phyloP scores from a whole-genome alignment of 2,797 vertebrate species.

The Rhadinocentrus ornatus region DNA sequence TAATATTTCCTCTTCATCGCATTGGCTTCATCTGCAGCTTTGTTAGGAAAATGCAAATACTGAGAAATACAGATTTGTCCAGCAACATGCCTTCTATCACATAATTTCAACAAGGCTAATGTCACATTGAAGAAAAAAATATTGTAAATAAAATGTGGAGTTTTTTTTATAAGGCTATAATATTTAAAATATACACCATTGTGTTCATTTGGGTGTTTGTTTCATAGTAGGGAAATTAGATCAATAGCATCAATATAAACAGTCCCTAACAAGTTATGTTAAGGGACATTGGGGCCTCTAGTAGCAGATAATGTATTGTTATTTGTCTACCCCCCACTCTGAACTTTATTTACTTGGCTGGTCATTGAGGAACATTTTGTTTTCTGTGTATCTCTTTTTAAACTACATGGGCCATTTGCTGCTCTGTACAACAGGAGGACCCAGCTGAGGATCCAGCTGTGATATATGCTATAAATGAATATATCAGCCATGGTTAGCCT shows the following conservation, averaged over 20 bases:
- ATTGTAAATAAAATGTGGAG: neutral
- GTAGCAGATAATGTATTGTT: constrained; percentile 43
- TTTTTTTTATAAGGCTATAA: constrained; percentile 26
- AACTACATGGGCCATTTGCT: constrained; percentile 44
- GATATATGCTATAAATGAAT: constrained; percentile 23
- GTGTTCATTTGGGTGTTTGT: neutral
- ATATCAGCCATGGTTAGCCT: constrained; percentile 20
- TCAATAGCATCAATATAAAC: neutral
- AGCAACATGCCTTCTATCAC: constrained; percentile 10
- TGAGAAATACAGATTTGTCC: neutral
- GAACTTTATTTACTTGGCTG: constrained; percentile 39
- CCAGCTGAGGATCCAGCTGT: constrained; percentile 47
- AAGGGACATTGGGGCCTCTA: constrained; percentile 26
- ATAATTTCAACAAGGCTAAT: neutral
- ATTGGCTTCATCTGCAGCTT: constrained; percentile 18
- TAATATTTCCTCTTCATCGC: constrained; percentile 25
- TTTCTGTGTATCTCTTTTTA: constrained; percentile 55
- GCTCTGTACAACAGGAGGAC: constrained; percentile 34
- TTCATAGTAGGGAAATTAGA: neutral
- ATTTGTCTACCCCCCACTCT: constrained; percentile 11
- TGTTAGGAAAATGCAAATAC: constrained; percentile 28
- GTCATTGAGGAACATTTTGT: constrained; percentile 55
- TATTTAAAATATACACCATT: neutral
- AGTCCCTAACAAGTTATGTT: neutral
- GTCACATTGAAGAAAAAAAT: constrained; percentile 1